Percentiles rank a stretch among this genome's conserved stretches.
Conservation (phyloP, 1,140 invertebrate genomes). For the Archivesica marissinica region DNA sequence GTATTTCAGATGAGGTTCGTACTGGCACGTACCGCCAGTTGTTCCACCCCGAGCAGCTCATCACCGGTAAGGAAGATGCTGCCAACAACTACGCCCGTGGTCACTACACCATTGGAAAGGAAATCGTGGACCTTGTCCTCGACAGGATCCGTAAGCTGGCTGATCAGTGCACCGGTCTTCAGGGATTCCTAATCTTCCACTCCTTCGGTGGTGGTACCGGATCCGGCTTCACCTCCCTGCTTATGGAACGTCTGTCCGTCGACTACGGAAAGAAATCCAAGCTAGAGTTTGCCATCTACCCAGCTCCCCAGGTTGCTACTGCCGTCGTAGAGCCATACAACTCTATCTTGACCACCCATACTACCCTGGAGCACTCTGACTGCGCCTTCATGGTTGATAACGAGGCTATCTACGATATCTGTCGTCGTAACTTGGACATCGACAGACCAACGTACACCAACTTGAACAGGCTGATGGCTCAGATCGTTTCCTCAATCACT, state of each 20-base stretch:
- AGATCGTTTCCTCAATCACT: too few relatives aligned
- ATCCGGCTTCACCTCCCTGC: conserved; percentile 93
- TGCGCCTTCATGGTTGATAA: conserved; percentile 90
- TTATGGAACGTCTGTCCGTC: conserved; percentile 94
- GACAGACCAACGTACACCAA: conserved; percentile 90
- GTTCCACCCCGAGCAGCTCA: conserved; percentile 65
- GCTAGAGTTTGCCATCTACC: conserved; percentile 95
- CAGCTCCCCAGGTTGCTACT: conserved; percentile 91
- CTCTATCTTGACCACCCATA: conserved; percentile 84
- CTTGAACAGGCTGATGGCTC: conserved; percentile 87
- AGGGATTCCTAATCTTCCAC: conserved; percentile 85
- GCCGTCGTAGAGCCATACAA: conserved; percentile 84
- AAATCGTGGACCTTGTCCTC: conserved; percentile 87
- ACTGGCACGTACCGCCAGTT: conserved; percentile 60
- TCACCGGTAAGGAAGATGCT: conserved; percentile 88
- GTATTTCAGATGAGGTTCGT: conserved; percentile 82
- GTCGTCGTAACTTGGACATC: conserved; percentile 88
- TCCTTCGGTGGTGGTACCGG: conserved; percentile 90
- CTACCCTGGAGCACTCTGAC: conserved; percentile 90
- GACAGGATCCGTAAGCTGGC: conserved; percentile 80
- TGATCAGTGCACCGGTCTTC: conserved; percentile 77
- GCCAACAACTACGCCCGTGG: conserved; percentile 78
- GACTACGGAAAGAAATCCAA: conserved; percentile 96
- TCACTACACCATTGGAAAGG: conserved; percentile 83
- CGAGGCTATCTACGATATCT: conserved; percentile 82